A percentile compares a stretch with the other conserved stretches of the same genome.
phyloP scores from a whole-genome alignment of 2,113 vertebrate genomes.

The Pterophyllum scalare region DNA sequence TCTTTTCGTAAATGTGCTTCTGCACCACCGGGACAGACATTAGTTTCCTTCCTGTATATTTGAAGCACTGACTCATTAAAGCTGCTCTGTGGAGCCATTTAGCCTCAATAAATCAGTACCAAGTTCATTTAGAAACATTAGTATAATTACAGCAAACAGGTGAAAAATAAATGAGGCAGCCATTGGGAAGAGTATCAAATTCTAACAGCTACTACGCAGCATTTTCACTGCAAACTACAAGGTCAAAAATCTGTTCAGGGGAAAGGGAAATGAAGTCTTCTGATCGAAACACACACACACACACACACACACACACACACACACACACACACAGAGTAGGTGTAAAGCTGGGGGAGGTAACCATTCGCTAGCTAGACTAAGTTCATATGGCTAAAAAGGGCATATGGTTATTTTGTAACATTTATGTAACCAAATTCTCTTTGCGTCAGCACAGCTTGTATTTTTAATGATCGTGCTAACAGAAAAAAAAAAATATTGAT shows the following conservation, averaged over 20 bases:
- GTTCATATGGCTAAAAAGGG: not conserved
- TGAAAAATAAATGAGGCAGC: constrained; percentile 11
- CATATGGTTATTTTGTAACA: not conserved
- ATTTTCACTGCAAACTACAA: not conserved
- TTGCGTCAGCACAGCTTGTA: not conserved
- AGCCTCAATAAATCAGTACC: not conserved
- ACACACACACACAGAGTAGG: not conserved
- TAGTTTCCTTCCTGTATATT: constrained; percentile 41
- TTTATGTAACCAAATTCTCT: not conserved
- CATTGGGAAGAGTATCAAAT: not conserved
- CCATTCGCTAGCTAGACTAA: not conserved
- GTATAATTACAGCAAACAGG: constrained; percentile 1
- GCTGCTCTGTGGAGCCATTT: constrained; percentile 9
- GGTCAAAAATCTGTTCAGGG: not conserved
- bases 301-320: not conserved
- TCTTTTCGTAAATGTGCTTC: not conserved
- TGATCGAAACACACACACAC: not conserved
- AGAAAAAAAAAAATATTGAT: constrained; percentile 27
- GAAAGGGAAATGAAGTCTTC: constrained; percentile 3
- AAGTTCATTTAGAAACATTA: constrained; percentile 9
- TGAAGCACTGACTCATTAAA: constrained; percentile 19
- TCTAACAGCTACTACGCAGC: constrained; percentile 2
- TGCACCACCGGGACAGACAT: constrained; percentile 7
- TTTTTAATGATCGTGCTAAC: constrained; percentile 4
- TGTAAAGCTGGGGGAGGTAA: not conserved